These are phyloP conservation scores for Drosophila obscura DNA, from an alignment of 1,140 invertebrate species.

Conservation along the genomic window DNA sequence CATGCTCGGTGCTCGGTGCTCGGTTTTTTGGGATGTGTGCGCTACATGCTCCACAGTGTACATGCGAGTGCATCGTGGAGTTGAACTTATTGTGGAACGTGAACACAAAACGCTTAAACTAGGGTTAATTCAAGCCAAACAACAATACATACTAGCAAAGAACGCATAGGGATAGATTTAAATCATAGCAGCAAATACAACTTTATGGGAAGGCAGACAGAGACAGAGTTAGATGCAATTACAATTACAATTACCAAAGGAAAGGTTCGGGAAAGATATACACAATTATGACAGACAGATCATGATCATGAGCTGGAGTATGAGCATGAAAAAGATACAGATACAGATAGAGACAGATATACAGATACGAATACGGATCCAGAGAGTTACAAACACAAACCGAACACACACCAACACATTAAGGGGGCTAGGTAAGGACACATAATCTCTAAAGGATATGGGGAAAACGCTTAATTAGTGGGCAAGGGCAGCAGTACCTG, in stretches of 20 bases:
- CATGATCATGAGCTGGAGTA: conserved; percentile 34
- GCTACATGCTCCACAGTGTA: conserved; percentile 69
- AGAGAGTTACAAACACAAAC: conserved; percentile 45
- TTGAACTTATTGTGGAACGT: conserved; percentile 21
- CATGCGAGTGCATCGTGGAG: conserved; percentile 42
- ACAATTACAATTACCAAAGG: conserved; percentile 46
- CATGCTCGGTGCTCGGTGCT: conserved; percentile 55
- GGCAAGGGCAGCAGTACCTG: conserved; percentile 72
- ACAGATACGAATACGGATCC: conserved; percentile 10
- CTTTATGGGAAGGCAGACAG: conserved; percentile 48
- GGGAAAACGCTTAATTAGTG: conserved; percentile 41
- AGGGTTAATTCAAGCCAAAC: conserved; percentile 52
- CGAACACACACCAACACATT: conserved; percentile 42
- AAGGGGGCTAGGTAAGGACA: conserved; percentile 4
- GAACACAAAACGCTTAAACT: conserved; percentile 31
- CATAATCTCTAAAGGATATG: conserved; percentile 21
- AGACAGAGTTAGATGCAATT: conserved; percentile 49
- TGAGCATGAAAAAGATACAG: conserved; percentile 50
- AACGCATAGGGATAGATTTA: conserved; percentile 74
- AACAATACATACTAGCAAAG: conserved; percentile 76
- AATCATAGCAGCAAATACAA: conserved; percentile 68
- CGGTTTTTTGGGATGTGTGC: conserved; percentile 51
- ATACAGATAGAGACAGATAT: conserved; percentile 14
- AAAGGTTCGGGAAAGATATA: conserved; percentile 32
- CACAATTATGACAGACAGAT: conserved; percentile 38